Percentiles rank a stretch among this genome's conserved stretches.
Conservation (phyloP, 1,140 invertebrate genomes). For the Brachionus rotundiformis region DNA sequence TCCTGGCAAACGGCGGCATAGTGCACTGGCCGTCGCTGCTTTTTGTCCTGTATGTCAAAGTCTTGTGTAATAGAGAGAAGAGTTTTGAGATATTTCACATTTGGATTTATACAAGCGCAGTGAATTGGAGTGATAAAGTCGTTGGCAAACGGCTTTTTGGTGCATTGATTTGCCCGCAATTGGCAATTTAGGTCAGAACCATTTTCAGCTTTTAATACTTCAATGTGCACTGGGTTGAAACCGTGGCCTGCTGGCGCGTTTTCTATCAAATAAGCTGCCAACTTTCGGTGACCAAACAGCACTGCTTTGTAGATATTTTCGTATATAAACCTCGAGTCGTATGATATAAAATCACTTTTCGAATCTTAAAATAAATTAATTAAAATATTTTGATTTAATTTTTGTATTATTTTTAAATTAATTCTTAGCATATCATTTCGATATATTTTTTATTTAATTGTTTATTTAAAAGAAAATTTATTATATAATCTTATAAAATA, state of each 20-base stretch:
- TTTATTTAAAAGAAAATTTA: no score
- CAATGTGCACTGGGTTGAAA: constrained; percentile 63
- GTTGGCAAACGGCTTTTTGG: constrained; percentile 59
- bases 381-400: constrained; percentile 44
- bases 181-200: background rate
- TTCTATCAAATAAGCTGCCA: constrained; percentile 62
- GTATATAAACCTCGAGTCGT: constrained; percentile 52
- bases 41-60: constrained; percentile 63
- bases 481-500: no score
- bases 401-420: no score
- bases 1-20: constrained; percentile 67
- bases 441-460: no score
- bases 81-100: constrained; percentile 63
- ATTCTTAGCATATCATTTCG: no score
- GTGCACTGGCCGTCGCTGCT: constrained; percentile 65
- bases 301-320: constrained; percentile 58
- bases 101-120: constrained; percentile 68
- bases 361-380: constrained; percentile 51
- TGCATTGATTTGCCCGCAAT: constrained; percentile 33
- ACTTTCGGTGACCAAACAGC: constrained; percentile 61
- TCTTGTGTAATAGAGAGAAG: constrained; percentile 63
- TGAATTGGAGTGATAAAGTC: constrained; percentile 67
- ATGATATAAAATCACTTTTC: constrained; percentile 52
- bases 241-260: constrained; percentile 61
- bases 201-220: constrained; percentile 55